These are phyloP conservation scores for Sitta europaea DNA, from an alignment of 2,113 vertebrate species.

Conservation along the genomic window DNA sequence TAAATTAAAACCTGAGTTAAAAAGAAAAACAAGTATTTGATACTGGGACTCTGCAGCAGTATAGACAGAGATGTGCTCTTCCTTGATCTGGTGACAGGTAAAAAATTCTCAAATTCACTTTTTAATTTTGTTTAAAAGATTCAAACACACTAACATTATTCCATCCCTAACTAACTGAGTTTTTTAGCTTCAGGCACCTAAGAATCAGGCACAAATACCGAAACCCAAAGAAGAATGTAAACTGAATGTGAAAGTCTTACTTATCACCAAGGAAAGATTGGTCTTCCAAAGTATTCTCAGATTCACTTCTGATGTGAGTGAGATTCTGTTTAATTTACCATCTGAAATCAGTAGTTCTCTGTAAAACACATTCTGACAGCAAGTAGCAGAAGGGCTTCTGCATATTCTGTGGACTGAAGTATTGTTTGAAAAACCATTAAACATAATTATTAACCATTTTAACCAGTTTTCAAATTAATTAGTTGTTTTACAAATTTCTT, in stretches of 20 bases:
- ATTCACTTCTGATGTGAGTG: neutral
- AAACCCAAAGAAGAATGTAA: neutral
- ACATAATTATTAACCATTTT: neutral
- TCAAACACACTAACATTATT: neutral
- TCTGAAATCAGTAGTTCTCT: neutral
- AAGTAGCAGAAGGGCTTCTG: neutral
- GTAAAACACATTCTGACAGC: neutral
- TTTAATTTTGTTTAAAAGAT: neutral
- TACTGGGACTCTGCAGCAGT: neutral
- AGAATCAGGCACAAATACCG: neutral
- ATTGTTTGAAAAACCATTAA: neutral
- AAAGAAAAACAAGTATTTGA: neutral
- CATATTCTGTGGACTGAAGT: neutral
- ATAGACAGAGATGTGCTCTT: neutral
- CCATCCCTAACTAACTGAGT: neutral
- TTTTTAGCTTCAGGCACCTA: neutral
- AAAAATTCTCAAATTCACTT: neutral
- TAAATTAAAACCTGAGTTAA: neutral
- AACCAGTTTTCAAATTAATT: neutral
- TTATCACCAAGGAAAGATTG: neutral
- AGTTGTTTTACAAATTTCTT: neutral
- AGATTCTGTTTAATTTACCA: neutral
- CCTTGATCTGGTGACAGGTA: neutral
- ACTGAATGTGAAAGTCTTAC: neutral
- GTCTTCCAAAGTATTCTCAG: neutral